Conservation (phyloP, 2,797 vertebrate species). For the Cryptoblepharus egeriae region DNA sequence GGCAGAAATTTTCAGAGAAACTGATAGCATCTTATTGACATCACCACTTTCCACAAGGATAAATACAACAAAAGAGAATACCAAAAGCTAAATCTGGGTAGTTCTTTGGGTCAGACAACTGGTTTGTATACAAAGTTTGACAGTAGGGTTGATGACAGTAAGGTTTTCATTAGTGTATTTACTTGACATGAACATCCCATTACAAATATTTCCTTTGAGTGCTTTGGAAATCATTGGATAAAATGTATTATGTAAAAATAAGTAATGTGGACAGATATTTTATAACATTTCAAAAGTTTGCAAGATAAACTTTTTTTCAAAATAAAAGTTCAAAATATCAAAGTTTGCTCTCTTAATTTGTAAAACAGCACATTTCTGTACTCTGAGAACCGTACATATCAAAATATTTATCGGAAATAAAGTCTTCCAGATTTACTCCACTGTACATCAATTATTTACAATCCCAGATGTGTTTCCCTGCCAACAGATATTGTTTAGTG, state of each 20-base stretch:
- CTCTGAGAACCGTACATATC: slow-evolving; percentile 48
- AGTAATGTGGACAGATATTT: neutral
- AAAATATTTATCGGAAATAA: slow-evolving; percentile 67
- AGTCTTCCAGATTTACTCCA: slow-evolving; percentile 60
- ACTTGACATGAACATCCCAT: neutral
- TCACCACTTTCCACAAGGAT: neutral
- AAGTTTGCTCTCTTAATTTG: slow-evolving; percentile 24
- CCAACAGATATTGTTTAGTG: slow-evolving; percentile 60
- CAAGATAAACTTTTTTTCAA: too few relatives aligned
- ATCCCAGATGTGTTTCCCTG: slow-evolving; percentile 71
- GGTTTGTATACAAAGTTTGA: too few relatives aligned
- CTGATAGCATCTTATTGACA: neutral
- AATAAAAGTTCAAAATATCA: too few relatives aligned
- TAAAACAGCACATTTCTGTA: slow-evolving; percentile 52
- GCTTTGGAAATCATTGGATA: slow-evolving; percentile 40
- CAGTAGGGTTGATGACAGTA: neutral
- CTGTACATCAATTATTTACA: slow-evolving; percentile 71
- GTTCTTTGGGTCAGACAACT: neutral
- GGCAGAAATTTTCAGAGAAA: neutral
- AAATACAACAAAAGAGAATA: neutral
- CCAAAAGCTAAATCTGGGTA: neutral
- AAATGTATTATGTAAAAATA: slow-evolving; percentile 44
- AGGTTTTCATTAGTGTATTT: neutral
- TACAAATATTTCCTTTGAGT: slow-evolving; percentile 11
- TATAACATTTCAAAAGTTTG: too few relatives aligned